Evolutionary conservation across 2,113 vertebrate species (phyloP).

Genomic region (Vicugna pacos): DNA sequence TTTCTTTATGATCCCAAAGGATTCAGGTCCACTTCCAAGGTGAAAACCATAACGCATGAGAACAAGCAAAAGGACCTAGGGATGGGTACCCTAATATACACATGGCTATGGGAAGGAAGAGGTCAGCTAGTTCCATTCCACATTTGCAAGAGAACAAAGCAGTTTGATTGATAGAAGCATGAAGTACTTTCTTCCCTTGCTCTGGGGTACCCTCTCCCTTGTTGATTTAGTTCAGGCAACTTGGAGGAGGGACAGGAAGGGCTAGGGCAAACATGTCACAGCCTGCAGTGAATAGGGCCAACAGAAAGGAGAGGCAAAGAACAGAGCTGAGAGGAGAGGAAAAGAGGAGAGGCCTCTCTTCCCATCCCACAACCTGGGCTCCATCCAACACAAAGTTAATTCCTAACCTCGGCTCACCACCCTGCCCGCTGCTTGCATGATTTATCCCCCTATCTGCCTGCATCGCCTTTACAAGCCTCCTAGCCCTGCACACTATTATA

Average conservation of each 20-base stretch:
- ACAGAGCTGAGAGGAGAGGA: constrained; percentile 75
- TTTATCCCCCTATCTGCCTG: constrained; percentile 90
- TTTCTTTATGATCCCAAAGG: not conserved
- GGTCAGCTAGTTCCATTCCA: not conserved
- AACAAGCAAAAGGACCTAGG: not conserved
- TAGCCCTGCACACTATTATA: constrained; percentile 85
- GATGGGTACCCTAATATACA: not conserved
- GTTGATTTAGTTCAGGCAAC: constrained; percentile 78
- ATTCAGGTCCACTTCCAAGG: constrained; percentile 9
- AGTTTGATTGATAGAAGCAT: constrained; percentile 30
- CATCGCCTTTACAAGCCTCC: constrained; percentile 87
- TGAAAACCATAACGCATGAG: not conserved
- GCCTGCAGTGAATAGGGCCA: constrained; percentile 75
- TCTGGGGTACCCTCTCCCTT: constrained; percentile 74
- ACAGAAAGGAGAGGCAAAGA: constrained; percentile 80
- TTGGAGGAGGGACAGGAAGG: constrained; percentile 79
- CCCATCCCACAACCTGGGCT: constrained; percentile 88
- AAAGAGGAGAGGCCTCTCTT: constrained; percentile 83
- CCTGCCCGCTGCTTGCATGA: constrained; percentile 88
- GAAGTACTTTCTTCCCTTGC: constrained; percentile 57
- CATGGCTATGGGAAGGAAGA: not conserved
- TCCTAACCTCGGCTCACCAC: constrained; percentile 90
- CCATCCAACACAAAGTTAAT: constrained; percentile 90
- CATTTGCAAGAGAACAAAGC: constrained; percentile 52
- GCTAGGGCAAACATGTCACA: constrained; percentile 81